A percentile compares a stretch with the other conserved stretches of the same genome.
Evolutionary conservation across 2,113 vertebrate genomes (phyloP).

Genomic region (Thamnaconus septentrionalis): DNA sequence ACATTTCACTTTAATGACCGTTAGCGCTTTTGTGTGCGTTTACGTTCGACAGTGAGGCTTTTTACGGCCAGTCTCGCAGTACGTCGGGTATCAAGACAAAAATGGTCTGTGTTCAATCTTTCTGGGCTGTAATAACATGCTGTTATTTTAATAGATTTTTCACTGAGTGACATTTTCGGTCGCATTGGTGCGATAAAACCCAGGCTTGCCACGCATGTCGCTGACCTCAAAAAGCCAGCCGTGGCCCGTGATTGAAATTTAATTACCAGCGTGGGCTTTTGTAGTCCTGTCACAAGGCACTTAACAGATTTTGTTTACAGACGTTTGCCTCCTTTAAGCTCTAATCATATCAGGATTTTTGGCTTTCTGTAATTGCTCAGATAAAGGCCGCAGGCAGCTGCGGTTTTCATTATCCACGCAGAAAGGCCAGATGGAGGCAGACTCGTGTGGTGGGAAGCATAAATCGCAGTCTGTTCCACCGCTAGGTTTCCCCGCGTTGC

Average conservation of each 20-base stretch:
- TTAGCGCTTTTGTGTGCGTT: too few relatives aligned
- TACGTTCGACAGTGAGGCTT: too few relatives aligned
- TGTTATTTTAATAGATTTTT: conserved; percentile 46
- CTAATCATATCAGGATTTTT: conserved; percentile 17
- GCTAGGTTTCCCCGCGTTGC: conserved; percentile 37
- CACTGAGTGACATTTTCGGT: conserved; percentile 43
- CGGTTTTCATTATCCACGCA: conserved; percentile 42
- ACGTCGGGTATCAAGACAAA: conserved; percentile 1
- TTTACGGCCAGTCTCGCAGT: not conserved
- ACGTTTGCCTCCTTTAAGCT: conserved; percentile 14
- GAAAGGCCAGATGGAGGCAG: conserved; percentile 32
- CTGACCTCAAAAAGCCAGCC: conserved; percentile 20
- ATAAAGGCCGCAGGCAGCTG: conserved; percentile 26
- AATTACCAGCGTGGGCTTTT: conserved; percentile 13
- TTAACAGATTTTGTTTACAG: conserved; percentile 32
- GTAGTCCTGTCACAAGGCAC: conserved; percentile 2
- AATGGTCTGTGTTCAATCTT: not conserved
- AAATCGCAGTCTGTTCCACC: conserved; percentile 35
- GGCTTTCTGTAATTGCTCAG: conserved; percentile 19
- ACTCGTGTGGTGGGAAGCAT: conserved; percentile 22
- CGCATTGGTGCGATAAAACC: conserved; percentile 39
- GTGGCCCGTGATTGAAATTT: conserved; percentile 17
- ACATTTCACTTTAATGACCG: too few relatives aligned
- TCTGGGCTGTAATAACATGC: conserved; percentile 22
- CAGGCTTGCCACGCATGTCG: not conserved